phyloP scores from a whole-genome alignment of 2,113 vertebrate species.

The Channa argus region DNA sequence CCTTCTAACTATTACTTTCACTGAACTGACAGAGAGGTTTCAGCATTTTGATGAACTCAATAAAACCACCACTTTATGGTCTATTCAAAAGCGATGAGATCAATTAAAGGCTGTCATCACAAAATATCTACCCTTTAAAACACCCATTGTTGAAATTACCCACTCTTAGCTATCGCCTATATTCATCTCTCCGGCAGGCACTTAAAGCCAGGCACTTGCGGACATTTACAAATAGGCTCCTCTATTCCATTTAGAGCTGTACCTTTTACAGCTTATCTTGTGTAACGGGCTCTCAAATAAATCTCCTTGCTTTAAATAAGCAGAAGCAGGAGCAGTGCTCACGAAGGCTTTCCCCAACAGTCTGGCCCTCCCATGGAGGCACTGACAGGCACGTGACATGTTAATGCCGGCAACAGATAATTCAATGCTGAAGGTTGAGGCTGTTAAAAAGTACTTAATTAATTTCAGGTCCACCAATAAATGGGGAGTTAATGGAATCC shows the following conservation, averaged over 20 bases:
- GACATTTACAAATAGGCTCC: constrained; percentile 71
- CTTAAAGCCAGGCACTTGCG: constrained; percentile 44
- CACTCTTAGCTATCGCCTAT: constrained; percentile 34
- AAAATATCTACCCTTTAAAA: constrained; percentile 53
- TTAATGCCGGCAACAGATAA: neutral
- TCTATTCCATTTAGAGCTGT: constrained; percentile 64
- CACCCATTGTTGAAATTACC: constrained; percentile 55
- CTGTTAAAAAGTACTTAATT: neutral
- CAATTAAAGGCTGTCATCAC: constrained; percentile 61
- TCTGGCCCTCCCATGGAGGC: constrained; percentile 28
- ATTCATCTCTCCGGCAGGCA: constrained; percentile 53
- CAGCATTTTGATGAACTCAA: constrained; percentile 40
- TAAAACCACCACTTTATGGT: constrained; percentile 33
- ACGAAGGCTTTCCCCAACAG: constrained; percentile 53
- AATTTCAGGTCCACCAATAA: neutral
- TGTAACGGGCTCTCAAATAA: constrained; percentile 76
- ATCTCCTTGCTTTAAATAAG: constrained; percentile 77
- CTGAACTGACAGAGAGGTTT: constrained; percentile 41
- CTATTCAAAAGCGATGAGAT: constrained; percentile 55
- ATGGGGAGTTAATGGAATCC: neutral
- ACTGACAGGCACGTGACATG: constrained; percentile 5
- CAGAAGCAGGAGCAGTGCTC: constrained; percentile 52
- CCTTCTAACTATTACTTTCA: constrained; percentile 9
- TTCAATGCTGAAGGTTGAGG: neutral
- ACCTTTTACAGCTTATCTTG: constrained; percentile 72